Conservation (phyloP, 2,113 vertebrate species). For the Aspiorhynchus laticeps region DNA sequence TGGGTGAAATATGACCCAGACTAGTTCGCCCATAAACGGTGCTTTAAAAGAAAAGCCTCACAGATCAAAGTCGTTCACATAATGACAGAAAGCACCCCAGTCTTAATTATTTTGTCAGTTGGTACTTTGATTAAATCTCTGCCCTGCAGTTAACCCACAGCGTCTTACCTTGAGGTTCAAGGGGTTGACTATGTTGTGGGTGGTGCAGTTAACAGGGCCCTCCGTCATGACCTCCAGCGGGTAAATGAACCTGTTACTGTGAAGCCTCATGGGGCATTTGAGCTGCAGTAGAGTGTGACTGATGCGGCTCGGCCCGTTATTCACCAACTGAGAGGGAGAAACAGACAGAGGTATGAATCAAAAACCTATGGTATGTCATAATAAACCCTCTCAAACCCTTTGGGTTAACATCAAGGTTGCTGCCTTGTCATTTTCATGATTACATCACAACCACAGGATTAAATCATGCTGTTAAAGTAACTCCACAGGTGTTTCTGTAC, state of each 20-base stretch:
- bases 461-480: not conserved
- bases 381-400: not conserved
- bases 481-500: slow-evolving; percentile 20
- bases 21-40: not conserved
- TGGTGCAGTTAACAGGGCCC: slow-evolving; percentile 83
- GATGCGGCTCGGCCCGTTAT: slow-evolving; percentile 85
- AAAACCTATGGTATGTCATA: not conserved
- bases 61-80: not conserved
- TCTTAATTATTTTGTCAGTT: not conserved
- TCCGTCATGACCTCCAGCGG: slow-evolving; percentile 76
- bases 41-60: not conserved
- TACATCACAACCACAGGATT: not conserved
- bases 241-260: slow-evolving; percentile 78
- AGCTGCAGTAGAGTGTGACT: slow-evolving; percentile 81
- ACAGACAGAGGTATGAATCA: not conserved
- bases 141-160: slow-evolving; percentile 15
- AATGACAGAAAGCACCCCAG: slow-evolving; percentile 7
- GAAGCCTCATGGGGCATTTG: slow-evolving; percentile 78
- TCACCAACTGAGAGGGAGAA: slow-evolving; percentile 76
- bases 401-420: not conserved
- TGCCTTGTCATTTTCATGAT: slow-evolving; percentile 10
- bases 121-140: slow-evolving; percentile 17
- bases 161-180: slow-evolving; percentile 77
- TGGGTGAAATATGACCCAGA: not conserved
- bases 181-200: slow-evolving; percentile 75